Percentiles rank a stretch among this genome's conserved stretches.
Evolutionary conservation across 2,113 vertebrate genomes (phyloP).

Genomic region (Pristiophorus japonicus): DNA sequence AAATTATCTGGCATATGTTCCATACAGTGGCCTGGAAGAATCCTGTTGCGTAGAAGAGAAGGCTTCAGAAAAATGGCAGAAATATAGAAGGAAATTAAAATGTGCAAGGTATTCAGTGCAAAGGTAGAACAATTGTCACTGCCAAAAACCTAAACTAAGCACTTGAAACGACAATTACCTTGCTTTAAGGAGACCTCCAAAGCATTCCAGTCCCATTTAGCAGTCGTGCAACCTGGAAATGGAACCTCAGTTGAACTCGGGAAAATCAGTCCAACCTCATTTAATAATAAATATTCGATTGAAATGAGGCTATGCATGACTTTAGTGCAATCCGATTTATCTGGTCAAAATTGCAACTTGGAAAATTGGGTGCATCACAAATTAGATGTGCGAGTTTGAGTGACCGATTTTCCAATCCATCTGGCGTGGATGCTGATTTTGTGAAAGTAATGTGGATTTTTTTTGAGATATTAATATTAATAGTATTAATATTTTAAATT

Average conservation of each 20-base stretch:
- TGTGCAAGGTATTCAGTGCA: background rate
- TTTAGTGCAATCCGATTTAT: background rate
- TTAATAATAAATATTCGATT: background rate
- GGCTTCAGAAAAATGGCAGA: background rate
- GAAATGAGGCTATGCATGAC: background rate
- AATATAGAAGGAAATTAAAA: background rate
- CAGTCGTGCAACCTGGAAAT: background rate
- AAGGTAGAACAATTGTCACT: background rate
- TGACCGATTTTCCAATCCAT: background rate
- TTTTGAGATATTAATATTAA: background rate
- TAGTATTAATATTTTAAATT: background rate
- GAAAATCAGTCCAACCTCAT: background rate
- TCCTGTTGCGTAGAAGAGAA: background rate
- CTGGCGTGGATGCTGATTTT: background rate
- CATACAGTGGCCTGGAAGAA: background rate
- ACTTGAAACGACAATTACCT: background rate
- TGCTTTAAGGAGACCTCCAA: background rate
- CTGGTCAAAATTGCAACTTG: background rate
- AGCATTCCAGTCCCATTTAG: background rate
- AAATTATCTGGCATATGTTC: background rate
- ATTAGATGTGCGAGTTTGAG: background rate
- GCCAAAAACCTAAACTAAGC: background rate
- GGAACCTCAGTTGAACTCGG: background rate
- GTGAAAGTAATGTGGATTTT: background rate
- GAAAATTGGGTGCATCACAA: background rate